Percentiles rank a stretch among this genome's conserved stretches.
phyloP scores from a whole-genome alignment of 2,888 invertebrate genomes.

The Laspeyria flexula region DNA sequence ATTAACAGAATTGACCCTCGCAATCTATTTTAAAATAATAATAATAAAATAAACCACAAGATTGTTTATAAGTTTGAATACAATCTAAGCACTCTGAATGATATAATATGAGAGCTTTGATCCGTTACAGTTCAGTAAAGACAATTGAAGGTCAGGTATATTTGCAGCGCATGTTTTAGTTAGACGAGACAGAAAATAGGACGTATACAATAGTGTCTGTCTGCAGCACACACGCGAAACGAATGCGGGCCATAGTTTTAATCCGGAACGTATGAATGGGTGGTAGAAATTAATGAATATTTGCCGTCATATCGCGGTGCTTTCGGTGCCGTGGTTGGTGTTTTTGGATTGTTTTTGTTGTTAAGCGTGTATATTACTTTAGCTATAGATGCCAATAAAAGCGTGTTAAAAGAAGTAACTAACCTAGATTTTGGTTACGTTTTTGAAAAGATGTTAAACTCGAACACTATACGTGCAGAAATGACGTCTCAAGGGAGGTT shows the following conservation, averaged over 20 bases:
- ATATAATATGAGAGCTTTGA: not conserved
- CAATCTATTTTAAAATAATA: too few relatives aligned
- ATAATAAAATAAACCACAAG: too few relatives aligned
- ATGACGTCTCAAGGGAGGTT: too few relatives aligned
- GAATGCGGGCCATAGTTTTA: not conserved
- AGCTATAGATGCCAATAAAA: too few relatives aligned
- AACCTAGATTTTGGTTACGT: too few relatives aligned
- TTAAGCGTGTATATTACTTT: not conserved
- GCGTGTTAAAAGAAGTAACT: too few relatives aligned
- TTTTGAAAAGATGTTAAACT: too few relatives aligned
- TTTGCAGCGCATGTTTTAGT: not conserved
- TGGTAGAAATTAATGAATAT: not conserved
- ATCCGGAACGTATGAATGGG: not conserved
- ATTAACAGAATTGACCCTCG: too few relatives aligned
- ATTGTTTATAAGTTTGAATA: too few relatives aligned
- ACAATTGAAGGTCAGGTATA: not conserved
- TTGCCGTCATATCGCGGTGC: not conserved
- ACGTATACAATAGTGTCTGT: not conserved
- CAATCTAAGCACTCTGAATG: not conserved
- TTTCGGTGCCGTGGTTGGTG: not conserved
- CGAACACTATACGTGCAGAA: too few relatives aligned
- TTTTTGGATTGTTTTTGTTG: not conserved
- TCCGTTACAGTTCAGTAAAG: constrained; percentile 4
- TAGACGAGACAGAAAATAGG: not conserved
- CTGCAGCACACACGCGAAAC: not conserved